Conservation (phyloP, 2,797 vertebrate genomes). For the Gambusia yucatana region DNA sequence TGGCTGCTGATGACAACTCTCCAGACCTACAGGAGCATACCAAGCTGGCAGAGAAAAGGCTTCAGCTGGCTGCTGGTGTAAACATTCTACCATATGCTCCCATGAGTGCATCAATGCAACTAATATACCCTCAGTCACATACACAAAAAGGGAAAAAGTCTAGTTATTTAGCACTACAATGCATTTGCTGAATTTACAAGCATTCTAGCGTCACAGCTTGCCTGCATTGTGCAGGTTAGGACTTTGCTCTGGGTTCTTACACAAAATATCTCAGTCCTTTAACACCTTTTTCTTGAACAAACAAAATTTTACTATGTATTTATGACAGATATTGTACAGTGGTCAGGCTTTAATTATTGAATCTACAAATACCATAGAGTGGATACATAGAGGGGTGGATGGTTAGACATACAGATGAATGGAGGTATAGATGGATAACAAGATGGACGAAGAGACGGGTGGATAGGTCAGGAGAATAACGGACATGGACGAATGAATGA, state of each 20-base stretch:
- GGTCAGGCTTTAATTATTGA: not conserved
- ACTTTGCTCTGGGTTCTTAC: slow-evolving; percentile 1
- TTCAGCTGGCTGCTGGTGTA: slow-evolving; percentile 63
- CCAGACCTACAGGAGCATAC: slow-evolving; percentile 57
- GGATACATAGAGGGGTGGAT: not conserved
- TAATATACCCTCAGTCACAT: slow-evolving; percentile 29
- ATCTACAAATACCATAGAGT: not conserved
- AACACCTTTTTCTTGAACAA: not conserved
- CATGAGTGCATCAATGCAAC: slow-evolving; percentile 44
- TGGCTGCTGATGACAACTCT: slow-evolving; percentile 56
- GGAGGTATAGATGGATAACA: not conserved
- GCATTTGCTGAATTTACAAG: slow-evolving; percentile 31
- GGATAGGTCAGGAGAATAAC: not conserved
- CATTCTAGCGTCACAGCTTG: slow-evolving; percentile 17
- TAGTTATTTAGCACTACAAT: slow-evolving; percentile 6
- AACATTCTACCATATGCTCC: slow-evolving; percentile 75
- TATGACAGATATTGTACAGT: not conserved
- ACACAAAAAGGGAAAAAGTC: slow-evolving; percentile 19
- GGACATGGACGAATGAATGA: not conserved
- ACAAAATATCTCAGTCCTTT: not conserved
- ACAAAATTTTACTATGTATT: not conserved
- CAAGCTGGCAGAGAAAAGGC: slow-evolving; percentile 62
- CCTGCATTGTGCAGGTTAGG: slow-evolving; percentile 16
- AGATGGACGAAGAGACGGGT: not conserved
- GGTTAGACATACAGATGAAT: not conserved